Conservation (phyloP, 2,797 vertebrate genomes). For the Selene dorsalis region DNA sequence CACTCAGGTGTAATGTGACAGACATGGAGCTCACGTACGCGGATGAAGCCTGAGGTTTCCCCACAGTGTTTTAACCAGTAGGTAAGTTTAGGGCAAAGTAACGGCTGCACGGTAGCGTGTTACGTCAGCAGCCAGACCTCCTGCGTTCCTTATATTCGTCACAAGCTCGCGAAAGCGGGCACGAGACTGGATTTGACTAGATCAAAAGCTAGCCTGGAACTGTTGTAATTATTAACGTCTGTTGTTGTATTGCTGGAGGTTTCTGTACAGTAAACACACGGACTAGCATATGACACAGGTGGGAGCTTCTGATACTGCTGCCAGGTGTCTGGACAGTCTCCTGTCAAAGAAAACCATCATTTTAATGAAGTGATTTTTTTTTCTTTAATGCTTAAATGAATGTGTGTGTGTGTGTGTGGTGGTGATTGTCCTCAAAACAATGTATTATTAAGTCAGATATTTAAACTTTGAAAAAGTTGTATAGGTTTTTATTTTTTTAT, state of each 20-base stretch:
- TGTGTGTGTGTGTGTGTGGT: neutral
- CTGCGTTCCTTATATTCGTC: accelerated
- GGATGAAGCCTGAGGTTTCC: neutral
- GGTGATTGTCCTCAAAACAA: neutral
- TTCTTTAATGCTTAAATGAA: neutral
- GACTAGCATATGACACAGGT: no score
- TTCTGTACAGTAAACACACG: no score
- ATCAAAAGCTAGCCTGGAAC: no score
- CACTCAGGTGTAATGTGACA: neutral
- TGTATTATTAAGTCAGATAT: neutral
- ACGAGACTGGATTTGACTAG: neutral
- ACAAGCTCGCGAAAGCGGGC: neutral
- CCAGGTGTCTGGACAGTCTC: neutral
- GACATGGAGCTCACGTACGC: neutral
- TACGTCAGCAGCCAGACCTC: neutral
- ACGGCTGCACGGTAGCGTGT: constrained; percentile 3
- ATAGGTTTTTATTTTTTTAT: neutral
- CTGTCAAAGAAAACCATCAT: no score
- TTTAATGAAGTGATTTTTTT: no score
- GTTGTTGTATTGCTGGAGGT: no score
- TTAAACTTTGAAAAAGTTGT: neutral
- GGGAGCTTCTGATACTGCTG: no score
- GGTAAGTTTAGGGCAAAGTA: constrained; percentile 34
- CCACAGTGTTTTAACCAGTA: neutral
- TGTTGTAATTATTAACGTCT: no score